Percentiles rank a stretch among this genome's conserved stretches.
phyloP scores from a whole-genome alignment of 37 sponge, comb jelly and placozoan species.

The Eunapius fragilis region DNA sequence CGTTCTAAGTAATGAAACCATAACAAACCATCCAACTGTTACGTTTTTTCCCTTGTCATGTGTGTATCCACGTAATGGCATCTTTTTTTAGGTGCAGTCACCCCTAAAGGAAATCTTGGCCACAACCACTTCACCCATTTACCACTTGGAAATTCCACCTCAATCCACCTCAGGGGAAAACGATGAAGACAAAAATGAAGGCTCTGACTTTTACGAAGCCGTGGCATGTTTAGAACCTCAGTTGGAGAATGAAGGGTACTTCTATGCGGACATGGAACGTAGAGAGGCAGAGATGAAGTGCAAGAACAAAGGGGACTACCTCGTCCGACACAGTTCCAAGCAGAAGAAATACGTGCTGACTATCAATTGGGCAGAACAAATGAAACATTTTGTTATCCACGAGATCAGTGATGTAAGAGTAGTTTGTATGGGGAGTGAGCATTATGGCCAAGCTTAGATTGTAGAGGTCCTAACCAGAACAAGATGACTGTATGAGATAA shows the following conservation, averaged over 20 bases:
- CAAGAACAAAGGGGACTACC: constrained; percentile 83
- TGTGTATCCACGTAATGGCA: too few species aligned
- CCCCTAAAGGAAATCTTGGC: too few species aligned
- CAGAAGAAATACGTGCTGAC: constrained; percentile 80
- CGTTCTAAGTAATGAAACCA: too few species aligned
- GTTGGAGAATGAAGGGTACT: constrained; percentile 89
- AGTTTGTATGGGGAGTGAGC: background rate
- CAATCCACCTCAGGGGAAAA: background rate
- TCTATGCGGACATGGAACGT: constrained; percentile 79
- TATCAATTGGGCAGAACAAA: constrained; percentile 47
- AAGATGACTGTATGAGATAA: too few species aligned
- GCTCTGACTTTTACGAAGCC: background rate
- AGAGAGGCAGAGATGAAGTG: constrained; percentile 83
- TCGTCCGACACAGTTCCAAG: constrained; percentile 72
- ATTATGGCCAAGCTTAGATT: too few species aligned
- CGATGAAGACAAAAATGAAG: background rate
- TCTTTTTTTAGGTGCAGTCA: background rate
- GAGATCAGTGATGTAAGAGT: constrained; percentile 59
- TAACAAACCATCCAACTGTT: too few species aligned
- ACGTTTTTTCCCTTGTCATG: too few species aligned
- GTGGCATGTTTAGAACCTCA: constrained; percentile 54
- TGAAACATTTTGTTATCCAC: constrained; percentile 90
- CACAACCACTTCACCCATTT: background rate
- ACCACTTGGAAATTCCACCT: background rate
- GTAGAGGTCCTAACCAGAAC: too few species aligned